phyloP scores from a whole-genome alignment of 2,113 vertebrate genomes.

The Catagonus wagneri region DNA sequence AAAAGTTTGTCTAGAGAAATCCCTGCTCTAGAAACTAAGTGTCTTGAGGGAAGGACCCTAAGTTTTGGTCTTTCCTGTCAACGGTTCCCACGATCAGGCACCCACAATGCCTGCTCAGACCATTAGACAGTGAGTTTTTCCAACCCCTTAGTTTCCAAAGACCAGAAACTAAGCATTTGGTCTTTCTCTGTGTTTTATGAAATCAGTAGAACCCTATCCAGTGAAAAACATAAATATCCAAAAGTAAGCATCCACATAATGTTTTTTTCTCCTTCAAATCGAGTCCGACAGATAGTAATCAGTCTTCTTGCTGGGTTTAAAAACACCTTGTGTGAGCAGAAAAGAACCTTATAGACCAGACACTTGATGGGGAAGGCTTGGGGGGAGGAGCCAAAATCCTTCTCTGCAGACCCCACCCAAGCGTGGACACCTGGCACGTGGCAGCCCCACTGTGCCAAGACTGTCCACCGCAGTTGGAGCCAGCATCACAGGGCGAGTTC shows the following conservation, averaged over 20 bases:
- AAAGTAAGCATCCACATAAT: neutral
- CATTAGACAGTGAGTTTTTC: neutral
- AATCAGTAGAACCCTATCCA: neutral
- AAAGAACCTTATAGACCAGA: too few species aligned
- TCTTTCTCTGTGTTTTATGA: neutral
- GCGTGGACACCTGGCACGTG: neutral
- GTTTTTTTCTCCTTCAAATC: neutral
- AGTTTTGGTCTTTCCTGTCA: neutral
- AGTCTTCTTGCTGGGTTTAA: neutral
- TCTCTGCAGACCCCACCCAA: neutral
- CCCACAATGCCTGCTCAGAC: neutral
- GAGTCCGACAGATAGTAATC: neutral
- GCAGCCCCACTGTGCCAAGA: too few species aligned
- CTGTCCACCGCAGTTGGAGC: accelerated
- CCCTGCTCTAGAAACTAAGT: neutral
- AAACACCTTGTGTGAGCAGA: neutral
- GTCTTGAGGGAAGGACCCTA: neutral
- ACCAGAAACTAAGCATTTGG: neutral
- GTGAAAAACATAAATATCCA: neutral
- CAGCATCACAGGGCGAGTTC: too few species aligned
- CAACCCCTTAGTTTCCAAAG: too few species aligned
- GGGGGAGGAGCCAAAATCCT: neutral
- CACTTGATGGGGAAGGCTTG: too few species aligned
- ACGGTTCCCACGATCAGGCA: accelerated
- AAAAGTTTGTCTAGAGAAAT: neutral